These are phyloP conservation scores for Drosophila suzukii DNA, from an alignment of 1,140 invertebrate species.

Conservation along the genomic window DNA sequence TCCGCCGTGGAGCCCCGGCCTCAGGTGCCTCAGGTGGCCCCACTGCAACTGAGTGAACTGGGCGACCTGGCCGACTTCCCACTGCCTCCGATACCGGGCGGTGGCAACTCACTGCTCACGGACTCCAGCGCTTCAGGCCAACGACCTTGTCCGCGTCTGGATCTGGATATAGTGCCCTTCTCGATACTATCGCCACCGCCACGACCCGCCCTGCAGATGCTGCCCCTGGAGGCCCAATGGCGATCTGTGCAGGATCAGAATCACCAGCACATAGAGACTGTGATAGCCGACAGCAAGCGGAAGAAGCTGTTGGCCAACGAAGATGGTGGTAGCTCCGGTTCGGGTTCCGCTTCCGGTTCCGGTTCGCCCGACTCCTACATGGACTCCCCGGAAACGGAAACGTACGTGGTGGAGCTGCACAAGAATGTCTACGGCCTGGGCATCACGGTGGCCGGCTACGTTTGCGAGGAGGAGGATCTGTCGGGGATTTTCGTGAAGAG, in stretches of 20 bases:
- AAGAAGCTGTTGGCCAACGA: constrained; percentile 53
- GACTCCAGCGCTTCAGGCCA: constrained; percentile 16
- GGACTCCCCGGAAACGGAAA: constrained; percentile 86
- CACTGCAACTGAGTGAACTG: constrained; percentile 13
- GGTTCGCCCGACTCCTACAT: constrained; percentile 68
- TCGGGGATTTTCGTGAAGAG: constrained; percentile 97
- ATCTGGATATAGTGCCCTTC: constrained; percentile 80
- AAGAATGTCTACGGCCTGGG: constrained; percentile 89
- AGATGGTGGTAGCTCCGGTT: constrained; percentile 46
- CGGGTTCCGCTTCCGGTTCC: constrained; percentile 53
- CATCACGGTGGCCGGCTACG: constrained; percentile 89
- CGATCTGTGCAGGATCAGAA: constrained; percentile 37
- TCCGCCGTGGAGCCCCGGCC: constrained; percentile 35
- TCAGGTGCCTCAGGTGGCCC: not conserved
- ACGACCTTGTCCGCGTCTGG: constrained; percentile 55
- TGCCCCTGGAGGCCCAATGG: constrained; percentile 64
- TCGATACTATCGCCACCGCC: constrained; percentile 79
- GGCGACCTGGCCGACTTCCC: constrained; percentile 76
- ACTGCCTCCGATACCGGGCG: constrained; percentile 75
- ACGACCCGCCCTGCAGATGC: constrained; percentile 62
- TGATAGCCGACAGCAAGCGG: constrained; percentile 73
- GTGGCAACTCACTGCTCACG: constrained; percentile 2
- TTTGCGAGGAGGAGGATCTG: constrained; percentile 92
- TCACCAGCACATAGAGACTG: constrained; percentile 63
- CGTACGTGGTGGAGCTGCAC: constrained; percentile 87